These are phyloP conservation scores for Falco punctatus DNA, from an alignment of 2,113 vertebrate genomes.

Conservation along the genomic window DNA sequence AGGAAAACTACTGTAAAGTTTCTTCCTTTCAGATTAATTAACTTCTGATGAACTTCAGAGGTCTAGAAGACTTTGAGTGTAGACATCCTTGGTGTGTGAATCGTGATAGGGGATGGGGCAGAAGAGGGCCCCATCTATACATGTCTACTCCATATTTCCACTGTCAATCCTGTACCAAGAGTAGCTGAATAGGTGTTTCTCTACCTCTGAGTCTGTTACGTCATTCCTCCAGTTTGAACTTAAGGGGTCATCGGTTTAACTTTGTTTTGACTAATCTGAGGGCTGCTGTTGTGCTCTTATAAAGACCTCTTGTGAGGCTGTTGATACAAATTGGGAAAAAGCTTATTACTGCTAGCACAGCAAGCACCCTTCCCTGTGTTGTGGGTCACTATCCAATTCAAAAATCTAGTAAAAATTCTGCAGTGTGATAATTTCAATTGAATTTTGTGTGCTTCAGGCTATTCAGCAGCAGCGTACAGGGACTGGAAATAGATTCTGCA, in stretches of 20 bases:
- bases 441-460: not conserved
- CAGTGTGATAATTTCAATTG: not conserved
- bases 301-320: not conserved
- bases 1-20: not conserved
- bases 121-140: not conserved
- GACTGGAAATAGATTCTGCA: not conserved
- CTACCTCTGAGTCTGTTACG: not conserved
- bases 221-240: not conserved
- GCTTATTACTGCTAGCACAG: not conserved
- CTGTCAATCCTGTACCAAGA: not conserved
- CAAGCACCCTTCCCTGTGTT: not conserved
- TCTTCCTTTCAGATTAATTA: not conserved
- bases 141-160: not conserved
- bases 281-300: not conserved
- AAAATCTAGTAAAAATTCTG: not conserved
- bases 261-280: not conserved
- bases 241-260: not conserved
- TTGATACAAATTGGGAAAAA: not conserved
- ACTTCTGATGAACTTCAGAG: not conserved
- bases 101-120: not conserved
- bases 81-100: not conserved
- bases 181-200: not conserved
- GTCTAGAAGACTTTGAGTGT: not conserved
- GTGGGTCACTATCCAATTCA: not conserved
- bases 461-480: not conserved